Percentiles rank a stretch among this genome's conserved stretches.
Conservation (phyloP, 92 coral and sea anemone genomes). For the Siderastrea radians region DNA sequence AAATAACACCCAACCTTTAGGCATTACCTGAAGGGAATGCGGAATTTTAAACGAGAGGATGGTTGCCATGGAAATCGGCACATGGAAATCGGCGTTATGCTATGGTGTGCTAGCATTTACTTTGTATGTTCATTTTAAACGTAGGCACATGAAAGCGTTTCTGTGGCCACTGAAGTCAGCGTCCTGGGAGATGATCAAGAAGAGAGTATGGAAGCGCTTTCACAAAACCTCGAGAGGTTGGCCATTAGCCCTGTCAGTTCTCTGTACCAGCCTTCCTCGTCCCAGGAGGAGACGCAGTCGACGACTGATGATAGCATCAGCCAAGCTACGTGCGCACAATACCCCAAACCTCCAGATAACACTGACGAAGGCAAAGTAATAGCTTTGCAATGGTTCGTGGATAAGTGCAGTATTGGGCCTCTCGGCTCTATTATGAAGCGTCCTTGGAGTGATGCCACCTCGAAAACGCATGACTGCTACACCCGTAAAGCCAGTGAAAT, state of each 20-base stretch:
- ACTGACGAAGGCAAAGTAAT: neutral
- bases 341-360: constrained; percentile 10
- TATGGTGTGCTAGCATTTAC: neutral
- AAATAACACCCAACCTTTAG: no score
- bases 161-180: constrained; percentile 1
- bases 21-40: no score
- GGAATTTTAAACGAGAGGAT: neutral
- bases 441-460: constrained; percentile 28
- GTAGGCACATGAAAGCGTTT: neutral
- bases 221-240: constrained; percentile 22
- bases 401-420: constrained; percentile 35
- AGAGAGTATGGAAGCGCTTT: constrained; percentile 18
- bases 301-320: constrained; percentile 15
- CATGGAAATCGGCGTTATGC: constrained; percentile 12
- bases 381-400: constrained; percentile 22
- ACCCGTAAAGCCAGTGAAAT: constrained; percentile 11
- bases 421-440: constrained; percentile 51
- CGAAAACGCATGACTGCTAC: constrained; percentile 26
- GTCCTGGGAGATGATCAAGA: neutral
- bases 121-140: constrained; percentile 1
- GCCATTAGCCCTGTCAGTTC: constrained; percentile 34
- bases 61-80: neutral
- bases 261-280: constrained; percentile 45
- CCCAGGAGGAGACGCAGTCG: constrained; percentile 39
- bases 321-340: constrained; percentile 19